phyloP scores from a whole-genome alignment of 2,888 invertebrate species.

The Lasiommata megera region DNA sequence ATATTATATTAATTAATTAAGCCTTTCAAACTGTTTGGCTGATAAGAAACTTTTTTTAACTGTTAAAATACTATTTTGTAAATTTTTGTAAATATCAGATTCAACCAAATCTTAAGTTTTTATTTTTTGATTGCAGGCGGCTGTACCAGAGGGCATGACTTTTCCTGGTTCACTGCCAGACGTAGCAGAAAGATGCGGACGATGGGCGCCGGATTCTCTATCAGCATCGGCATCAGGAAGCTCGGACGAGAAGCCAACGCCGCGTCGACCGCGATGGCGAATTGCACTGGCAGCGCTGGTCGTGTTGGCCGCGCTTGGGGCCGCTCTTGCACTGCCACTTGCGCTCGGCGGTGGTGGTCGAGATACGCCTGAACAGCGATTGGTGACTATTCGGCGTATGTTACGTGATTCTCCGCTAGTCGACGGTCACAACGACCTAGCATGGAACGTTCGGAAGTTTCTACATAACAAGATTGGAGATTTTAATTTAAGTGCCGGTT shows the following conservation, averaged over 20 bases:
- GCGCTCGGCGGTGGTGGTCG: slow-evolving; percentile 72
- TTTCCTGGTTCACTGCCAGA: slow-evolving; percentile 78
- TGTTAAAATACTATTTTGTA: too few species aligned
- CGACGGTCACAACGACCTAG: slow-evolving; percentile 93
- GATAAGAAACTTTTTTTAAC: too few species aligned
- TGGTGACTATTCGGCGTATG: slow-evolving; percentile 84
- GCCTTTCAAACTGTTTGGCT: too few species aligned
- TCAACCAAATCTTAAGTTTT: too few species aligned
- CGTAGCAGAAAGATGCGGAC: slow-evolving; percentile 76
- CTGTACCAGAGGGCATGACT: slow-evolving; percentile 76
- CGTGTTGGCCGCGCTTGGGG: slow-evolving; percentile 80
- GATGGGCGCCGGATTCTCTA: slow-evolving; percentile 74
- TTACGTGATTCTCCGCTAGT: slow-evolving; percentile 86
- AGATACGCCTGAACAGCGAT: slow-evolving; percentile 82
- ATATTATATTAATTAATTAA: too few species aligned
- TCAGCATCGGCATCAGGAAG: slow-evolving; percentile 76
- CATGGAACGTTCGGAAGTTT: slow-evolving; percentile 94
- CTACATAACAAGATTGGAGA: slow-evolving; percentile 89
- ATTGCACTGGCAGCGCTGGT: slow-evolving; percentile 82
- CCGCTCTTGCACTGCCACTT: slow-evolving; percentile 82
- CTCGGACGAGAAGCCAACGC: slow-evolving; percentile 73
- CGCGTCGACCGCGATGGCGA: slow-evolving; percentile 79
- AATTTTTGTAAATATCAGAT: too few species aligned
- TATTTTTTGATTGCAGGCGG: slow-evolving; percentile 59
- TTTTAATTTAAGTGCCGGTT: slow-evolving; percentile 84